Base-by-base conservation (phyloP, 2,888 invertebrate species). In the Mechanitis messenoides region DNA sequence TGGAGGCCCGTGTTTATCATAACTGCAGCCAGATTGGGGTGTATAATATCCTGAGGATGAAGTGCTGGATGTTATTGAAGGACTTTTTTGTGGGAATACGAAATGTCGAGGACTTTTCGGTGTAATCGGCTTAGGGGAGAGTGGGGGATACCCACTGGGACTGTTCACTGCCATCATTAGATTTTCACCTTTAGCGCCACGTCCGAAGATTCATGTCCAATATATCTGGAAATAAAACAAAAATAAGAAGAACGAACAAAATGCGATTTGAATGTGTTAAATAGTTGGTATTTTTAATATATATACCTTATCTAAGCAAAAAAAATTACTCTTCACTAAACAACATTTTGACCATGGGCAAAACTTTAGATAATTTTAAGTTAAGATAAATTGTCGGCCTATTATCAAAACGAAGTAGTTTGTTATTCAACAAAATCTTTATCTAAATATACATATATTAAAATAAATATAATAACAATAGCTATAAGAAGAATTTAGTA, bases 21-120 rank as follows among this genome's bases (percentile, higher is more conserved):
- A 88, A 64, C 87, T 88, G 74, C 88, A 89, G 60, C 91, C 88
- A 0, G 91, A 90, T 66, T 91, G 90, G 31, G 91, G 91, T 5
- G 90, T 91, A 74, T 91, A 92, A 72, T 92, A 92, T 7, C 91
- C 90, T 20, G 91, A 91, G 0, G 90, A 90, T 4, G 90, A 90
- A 1, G 90, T 92, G 74, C 91, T 90, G 61, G 91, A 91, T 9
- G 90, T 77, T 50, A 91, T 82, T 45, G 90, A 90, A 45, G 92
- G 91, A 60, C 91, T 86, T 69, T 91, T 91, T 68, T 91, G 91
- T 0, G 91, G 91, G 71, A 91, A 91, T 47, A 91, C 78, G 68
- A 91, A 91, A 73, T 92, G 92, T 1, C 92, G 87, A 0, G 92
- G 92, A 70, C 92, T 92, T 76, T 91, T 91, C 0, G 91, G 91